phyloP scores from a whole-genome alignment of 2,797 vertebrate genomes.

The Dryobates pubescens region DNA sequence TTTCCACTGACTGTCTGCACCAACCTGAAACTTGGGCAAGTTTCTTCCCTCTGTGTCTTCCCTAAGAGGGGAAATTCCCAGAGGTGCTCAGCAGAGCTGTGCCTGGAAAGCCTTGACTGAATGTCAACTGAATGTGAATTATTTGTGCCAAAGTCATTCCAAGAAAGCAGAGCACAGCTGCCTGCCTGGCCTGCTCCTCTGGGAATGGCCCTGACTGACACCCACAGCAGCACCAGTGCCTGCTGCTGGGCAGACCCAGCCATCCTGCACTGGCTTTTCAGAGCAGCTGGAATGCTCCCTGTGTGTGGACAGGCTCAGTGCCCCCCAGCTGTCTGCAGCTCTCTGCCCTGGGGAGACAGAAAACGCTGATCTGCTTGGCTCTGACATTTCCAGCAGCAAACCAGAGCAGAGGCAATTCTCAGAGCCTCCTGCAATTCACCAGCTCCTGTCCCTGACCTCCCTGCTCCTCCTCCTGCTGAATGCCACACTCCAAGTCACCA shows the following conservation, averaged over 20 bases:
- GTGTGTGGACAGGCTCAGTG: background rate
- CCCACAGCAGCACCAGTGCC: background rate
- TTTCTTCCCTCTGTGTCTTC: background rate
- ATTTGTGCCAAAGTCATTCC: background rate
- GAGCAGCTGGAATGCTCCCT: background rate
- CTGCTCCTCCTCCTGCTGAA: background rate
- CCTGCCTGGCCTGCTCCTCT: background rate
- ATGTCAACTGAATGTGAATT: fast-evolving
- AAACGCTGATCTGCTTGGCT: background rate
- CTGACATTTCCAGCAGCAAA: background rate
- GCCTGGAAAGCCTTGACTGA: background rate
- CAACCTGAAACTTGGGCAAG: background rate
- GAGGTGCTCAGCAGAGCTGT: background rate
- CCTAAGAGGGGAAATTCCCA: background rate
- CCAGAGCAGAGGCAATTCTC: background rate
- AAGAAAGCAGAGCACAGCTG: background rate
- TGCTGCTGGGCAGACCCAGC: background rate
- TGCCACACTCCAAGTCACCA: fast-evolving
- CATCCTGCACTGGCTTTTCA: background rate
- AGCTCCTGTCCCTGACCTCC: background rate
- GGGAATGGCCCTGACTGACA: fast-evolving
- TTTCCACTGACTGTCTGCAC: fast-evolving
- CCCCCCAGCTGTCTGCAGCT: background rate
- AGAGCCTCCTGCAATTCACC: background rate
- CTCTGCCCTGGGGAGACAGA: background rate